Conservation (phyloP, 2,797 vertebrate species). For the Chelmon rostratus region DNA sequence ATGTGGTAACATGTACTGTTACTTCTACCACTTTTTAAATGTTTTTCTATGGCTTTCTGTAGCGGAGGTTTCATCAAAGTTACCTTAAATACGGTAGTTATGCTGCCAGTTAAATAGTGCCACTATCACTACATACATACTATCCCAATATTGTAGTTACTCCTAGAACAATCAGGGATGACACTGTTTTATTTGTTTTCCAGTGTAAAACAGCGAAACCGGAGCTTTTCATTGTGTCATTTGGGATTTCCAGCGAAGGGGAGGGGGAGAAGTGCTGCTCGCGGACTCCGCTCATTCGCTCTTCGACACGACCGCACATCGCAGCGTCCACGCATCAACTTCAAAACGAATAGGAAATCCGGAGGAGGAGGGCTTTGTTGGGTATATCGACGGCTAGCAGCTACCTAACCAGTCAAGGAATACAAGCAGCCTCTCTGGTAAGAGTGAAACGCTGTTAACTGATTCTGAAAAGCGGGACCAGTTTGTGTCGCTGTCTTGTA, state of each 20-base stretch:
- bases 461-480: background rate
- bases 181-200: background rate
- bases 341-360: slow-evolving; percentile 40
- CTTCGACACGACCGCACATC: background rate
- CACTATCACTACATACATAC: too few species aligned
- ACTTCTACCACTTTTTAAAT: too few species aligned
- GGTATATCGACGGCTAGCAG: background rate
- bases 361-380: slow-evolving; percentile 15
- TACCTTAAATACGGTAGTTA: too few species aligned
- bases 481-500: background rate
- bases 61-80: too few species aligned
- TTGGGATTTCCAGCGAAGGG: slow-evolving; percentile 29
- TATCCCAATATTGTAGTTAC: too few species aligned
- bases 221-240: background rate
- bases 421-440: slow-evolving; percentile 6
- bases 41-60: too few species aligned
- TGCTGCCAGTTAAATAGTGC: too few species aligned
- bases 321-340: slow-evolving; percentile 52
- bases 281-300: slow-evolving; percentile 23
- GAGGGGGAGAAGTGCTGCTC: slow-evolving; percentile 29
- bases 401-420: background rate
- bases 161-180: too few species aligned
- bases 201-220: background rate
- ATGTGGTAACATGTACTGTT: too few species aligned
- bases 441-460: background rate